phyloP scores from a whole-genome alignment of 2,888 invertebrate genomes.

The Macrosiphum euphorbiae region DNA sequence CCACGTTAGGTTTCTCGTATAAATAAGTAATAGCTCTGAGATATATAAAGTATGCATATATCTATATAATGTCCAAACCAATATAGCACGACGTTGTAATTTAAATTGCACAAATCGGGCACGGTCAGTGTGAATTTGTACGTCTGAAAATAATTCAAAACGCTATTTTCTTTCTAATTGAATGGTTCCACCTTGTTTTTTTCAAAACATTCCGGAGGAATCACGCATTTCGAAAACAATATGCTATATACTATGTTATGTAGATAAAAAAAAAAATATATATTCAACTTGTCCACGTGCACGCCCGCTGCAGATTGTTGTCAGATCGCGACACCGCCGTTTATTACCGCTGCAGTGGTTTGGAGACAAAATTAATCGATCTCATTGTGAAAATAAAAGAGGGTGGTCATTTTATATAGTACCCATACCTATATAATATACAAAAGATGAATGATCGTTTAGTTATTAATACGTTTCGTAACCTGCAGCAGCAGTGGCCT shows the following conservation, averaged over 20 bases:
- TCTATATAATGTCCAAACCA: constrained; percentile 8
- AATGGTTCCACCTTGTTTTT: constrained; percentile 48
- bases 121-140: constrained; percentile 40
- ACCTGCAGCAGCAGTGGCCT: background rate
- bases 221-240: background rate
- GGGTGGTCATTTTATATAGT: background rate
- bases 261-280: background rate
- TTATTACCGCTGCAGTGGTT: background rate
- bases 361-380: constrained; percentile 32
- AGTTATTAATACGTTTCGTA: constrained; percentile 21
- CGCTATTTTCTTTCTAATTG: constrained; percentile 7
- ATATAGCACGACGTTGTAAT: constrained; percentile 58
- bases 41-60: constrained; percentile 4
- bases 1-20: constrained; percentile 57
- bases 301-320: background rate
- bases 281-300: background rate
- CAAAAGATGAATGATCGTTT: constrained; percentile 29
- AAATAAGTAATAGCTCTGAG: constrained; percentile 58
- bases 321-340: background rate
- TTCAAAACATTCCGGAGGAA: background rate
- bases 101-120: constrained; percentile 58
- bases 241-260: background rate
- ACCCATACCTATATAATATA: background rate
- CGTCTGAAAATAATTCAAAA: constrained; percentile 14
- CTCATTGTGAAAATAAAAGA: constrained; percentile 43